These are phyloP conservation scores for Python bivittatus DNA, from an alignment of 2,113 vertebrate species.

Conservation along the genomic window DNA sequence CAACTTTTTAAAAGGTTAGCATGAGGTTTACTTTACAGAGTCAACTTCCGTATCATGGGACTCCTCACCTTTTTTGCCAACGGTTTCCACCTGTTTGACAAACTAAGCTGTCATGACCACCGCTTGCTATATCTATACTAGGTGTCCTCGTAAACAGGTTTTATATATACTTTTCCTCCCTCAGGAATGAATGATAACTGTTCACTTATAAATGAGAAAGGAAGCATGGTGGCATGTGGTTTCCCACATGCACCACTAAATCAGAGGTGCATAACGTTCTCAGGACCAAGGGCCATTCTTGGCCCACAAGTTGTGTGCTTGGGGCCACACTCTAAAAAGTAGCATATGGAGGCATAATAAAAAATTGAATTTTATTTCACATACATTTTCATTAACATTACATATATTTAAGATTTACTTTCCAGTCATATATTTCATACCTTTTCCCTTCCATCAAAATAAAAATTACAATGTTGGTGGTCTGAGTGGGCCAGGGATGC, in stretches of 20 bases:
- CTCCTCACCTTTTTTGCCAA: background rate
- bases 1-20: background rate
- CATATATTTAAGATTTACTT: background rate
- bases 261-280: background rate
- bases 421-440: background rate
- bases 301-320: background rate
- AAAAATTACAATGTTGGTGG: background rate
- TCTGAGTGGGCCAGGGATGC: background rate
- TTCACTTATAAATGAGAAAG: background rate
- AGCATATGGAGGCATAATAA: background rate
- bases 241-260: background rate
- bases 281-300: background rate
- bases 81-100: background rate
- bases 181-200: background rate
- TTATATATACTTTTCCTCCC: background rate
- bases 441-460: background rate
- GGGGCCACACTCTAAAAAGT: background rate
- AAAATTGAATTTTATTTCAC: background rate
- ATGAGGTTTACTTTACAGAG: background rate
- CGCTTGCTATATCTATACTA: background rate
- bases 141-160: background rate
- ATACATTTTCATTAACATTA: background rate
- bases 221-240: background rate
- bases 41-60: background rate
- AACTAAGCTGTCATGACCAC: background rate